Percentiles rank a stretch among this genome's conserved stretches.
These are phyloP conservation scores for Ormyrus rosae DNA, from an alignment of 2,888 invertebrate species.

Conservation along the genomic window DNA sequence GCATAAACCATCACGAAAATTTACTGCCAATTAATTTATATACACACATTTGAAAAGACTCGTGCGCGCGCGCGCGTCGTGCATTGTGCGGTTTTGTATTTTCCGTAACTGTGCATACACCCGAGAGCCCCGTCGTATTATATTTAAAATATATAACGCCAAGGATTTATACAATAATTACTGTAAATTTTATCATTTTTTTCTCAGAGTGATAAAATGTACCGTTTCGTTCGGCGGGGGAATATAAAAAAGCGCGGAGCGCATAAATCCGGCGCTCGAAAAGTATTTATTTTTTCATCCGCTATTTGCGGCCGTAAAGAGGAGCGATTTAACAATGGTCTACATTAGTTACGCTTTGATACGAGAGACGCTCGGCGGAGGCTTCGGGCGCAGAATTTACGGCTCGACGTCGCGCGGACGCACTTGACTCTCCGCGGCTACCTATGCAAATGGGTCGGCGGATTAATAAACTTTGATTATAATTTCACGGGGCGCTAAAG, in stretches of 20 bases:
- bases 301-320: neutral
- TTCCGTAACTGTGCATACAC: neutral
- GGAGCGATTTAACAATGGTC: conserved; percentile 16
- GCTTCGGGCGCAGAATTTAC: neutral
- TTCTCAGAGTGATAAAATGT: conserved; percentile 20
- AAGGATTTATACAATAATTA: conserved; percentile 28
- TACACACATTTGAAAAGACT: too few relatives aligned
- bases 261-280: neutral
- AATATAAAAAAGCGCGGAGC: neutral
- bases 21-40: too few relatives aligned
- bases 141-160: neutral
- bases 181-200: conserved; percentile 26
- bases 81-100: neutral
- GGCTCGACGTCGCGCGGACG: neutral
- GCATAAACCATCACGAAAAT: too few relatives aligned
- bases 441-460: conserved; percentile 20
- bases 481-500: conserved; percentile 35
- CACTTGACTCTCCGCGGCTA: conserved; percentile 16
- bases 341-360: conserved; percentile 24
- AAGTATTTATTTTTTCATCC: neutral
- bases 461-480: conserved; percentile 48
- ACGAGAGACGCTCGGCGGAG: neutral
- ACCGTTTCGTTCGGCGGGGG: conserved; percentile 12
- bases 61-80: too few relatives aligned
- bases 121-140: neutral